phyloP scores from a whole-genome alignment of 1,140 invertebrate species.

The Drosophila ohnishii region DNA sequence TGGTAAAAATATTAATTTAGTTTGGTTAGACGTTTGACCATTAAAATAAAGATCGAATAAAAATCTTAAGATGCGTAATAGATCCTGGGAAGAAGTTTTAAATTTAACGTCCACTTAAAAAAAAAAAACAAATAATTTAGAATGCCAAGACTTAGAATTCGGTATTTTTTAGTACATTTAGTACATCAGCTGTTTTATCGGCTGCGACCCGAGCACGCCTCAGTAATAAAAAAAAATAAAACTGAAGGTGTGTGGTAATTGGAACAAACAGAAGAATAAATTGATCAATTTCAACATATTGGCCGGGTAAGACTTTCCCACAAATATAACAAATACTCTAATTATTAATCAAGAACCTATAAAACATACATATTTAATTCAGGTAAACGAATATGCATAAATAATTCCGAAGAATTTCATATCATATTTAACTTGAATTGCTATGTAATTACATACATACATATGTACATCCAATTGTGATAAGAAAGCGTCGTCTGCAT shows the following conservation, averaged over 20 bases:
- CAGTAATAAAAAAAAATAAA: not conserved
- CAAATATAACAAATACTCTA: not conserved
- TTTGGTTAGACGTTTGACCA: too few relatives aligned
- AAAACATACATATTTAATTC: too few relatives aligned
- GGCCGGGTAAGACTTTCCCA: not conserved
- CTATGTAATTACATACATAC: not conserved
- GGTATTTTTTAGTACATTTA: conserved; percentile 31
- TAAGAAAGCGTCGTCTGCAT: conserved; percentile 49
- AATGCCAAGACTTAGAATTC: not conserved
- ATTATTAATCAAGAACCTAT: too few relatives aligned
- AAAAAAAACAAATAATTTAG: not conserved
- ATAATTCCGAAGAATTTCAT: not conserved
- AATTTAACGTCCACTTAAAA: not conserved
- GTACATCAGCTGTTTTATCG: conserved; percentile 14
- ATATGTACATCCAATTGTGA: conserved; percentile 31
- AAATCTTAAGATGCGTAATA: too few relatives aligned
- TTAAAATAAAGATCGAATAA: too few relatives aligned
- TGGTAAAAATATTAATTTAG: too few relatives aligned
- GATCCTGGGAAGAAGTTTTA: not conserved
- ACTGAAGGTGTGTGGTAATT: conserved; percentile 1
- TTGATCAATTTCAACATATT: not conserved
- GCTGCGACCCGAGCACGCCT: not conserved
- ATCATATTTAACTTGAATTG: not conserved
- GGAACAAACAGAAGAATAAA: not conserved
- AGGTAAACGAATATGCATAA: not conserved